Percentiles rank a stretch among this genome's conserved stretches.
These are phyloP conservation scores for Drosophila leontia DNA, from an alignment of 1,140 invertebrate species.

Conservation along the genomic window DNA sequence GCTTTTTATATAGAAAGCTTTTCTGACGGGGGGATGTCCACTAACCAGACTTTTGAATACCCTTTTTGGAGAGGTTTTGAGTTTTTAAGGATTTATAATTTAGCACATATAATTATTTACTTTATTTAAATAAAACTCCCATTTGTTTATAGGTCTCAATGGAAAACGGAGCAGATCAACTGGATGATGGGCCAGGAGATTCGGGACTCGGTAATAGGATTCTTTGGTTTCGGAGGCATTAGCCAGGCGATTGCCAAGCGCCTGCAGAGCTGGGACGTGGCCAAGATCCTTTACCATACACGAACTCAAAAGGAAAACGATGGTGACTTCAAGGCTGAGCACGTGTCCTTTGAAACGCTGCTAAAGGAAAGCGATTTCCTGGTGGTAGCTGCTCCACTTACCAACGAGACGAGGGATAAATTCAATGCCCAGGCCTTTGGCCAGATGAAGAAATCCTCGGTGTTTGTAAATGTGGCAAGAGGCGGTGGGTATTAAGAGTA, in stretches of 20 bases:
- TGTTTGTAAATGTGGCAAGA: constrained; percentile 93
- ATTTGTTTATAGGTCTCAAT: constrained; percentile 86
- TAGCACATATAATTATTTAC: too few species aligned
- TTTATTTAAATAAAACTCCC: not conserved
- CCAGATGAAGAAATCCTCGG: constrained; percentile 92
- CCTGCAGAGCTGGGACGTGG: constrained; percentile 89
- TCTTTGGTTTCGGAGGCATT: constrained; percentile 92
- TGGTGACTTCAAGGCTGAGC: constrained; percentile 87
- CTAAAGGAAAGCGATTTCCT: constrained; percentile 91
- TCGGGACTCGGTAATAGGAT: constrained; percentile 90
- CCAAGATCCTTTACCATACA: constrained; percentile 89
- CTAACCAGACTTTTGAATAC: not conserved
- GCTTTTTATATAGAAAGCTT: constrained; percentile 44
- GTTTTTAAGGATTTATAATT: not conserved
- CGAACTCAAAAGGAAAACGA: constrained; percentile 88
- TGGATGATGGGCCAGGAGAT: constrained; percentile 90
- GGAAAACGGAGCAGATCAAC: constrained; percentile 87
- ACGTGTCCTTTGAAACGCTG: constrained; percentile 90
- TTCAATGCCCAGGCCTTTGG: constrained; percentile 90
- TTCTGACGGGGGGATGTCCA: constrained; percentile 3
- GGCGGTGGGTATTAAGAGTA: constrained; percentile 86
- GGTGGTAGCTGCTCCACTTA: constrained; percentile 89
- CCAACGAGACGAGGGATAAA: constrained; percentile 89
- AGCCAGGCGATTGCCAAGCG: constrained; percentile 90
- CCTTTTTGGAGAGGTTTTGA: not conserved